phyloP scores from a whole-genome alignment of 2,888 invertebrate species.

The Orthonevra nobilis region DNA sequence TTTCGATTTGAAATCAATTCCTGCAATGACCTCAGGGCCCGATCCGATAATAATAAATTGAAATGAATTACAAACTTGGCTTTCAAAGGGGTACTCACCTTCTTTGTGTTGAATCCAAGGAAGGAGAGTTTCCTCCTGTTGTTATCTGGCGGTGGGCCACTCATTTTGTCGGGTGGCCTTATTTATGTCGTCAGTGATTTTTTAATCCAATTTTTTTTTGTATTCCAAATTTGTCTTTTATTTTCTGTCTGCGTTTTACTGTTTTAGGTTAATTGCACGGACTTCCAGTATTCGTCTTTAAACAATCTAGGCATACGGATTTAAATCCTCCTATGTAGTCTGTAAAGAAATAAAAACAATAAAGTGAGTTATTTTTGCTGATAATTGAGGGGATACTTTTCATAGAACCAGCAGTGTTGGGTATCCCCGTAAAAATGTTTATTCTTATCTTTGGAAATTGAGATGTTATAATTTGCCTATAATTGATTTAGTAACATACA shows the following conservation, averaged over 20 bases:
- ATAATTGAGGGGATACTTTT: no score
- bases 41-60: no score
- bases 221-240: background rate
- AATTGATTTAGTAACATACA: no score
- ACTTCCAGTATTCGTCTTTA: slow-evolving; percentile 73
- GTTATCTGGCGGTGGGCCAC: slow-evolving; percentile 79
- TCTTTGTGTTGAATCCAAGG: slow-evolving; percentile 84
- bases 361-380: no score
- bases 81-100: slow-evolving; percentile 79
- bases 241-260: background rate
- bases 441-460: no score
- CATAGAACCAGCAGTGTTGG: no score
- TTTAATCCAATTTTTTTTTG: background rate
- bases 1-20: no score
- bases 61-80: no score
- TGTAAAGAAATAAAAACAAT: slow-evolving; percentile 18
- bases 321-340: slow-evolving; percentile 19
- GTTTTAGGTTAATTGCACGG: slow-evolving; percentile 64
- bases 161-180: slow-evolving; percentile 75
- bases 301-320: slow-evolving; percentile 77
- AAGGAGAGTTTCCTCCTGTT: slow-evolving; percentile 87
- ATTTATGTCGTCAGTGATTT: slow-evolving; percentile 4
- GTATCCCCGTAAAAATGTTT: no score
- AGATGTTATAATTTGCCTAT: no score
- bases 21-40: no score